Evolutionary conservation across 2,113 vertebrate species (phyloP).

Genomic region (Australoheros scitulus): DNA sequence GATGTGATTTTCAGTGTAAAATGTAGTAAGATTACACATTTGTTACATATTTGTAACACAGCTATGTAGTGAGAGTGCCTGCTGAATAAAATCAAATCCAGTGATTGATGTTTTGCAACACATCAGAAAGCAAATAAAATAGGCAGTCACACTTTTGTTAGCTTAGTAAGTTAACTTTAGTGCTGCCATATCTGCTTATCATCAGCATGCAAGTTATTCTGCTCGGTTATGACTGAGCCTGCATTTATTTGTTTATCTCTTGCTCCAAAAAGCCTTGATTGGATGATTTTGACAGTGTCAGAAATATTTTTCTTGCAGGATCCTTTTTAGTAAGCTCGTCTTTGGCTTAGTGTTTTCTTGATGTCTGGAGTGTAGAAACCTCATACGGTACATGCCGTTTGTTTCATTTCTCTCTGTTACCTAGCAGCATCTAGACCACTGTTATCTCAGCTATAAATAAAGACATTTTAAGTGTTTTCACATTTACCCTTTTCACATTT

Average conservation of each 20-base stretch:
- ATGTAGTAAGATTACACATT: background rate
- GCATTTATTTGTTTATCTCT: background rate
- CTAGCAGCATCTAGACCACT: background rate
- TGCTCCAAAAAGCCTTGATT: background rate
- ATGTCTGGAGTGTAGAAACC: background rate
- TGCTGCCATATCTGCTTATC: background rate
- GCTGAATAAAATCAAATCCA: background rate
- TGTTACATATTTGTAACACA: background rate
- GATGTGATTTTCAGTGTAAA: background rate
- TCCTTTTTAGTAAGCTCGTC: background rate
- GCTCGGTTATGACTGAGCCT: background rate
- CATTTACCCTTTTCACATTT: background rate
- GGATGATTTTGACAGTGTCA: background rate
- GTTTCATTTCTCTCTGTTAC: conserved; percentile 2
- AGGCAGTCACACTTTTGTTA: too few species aligned
- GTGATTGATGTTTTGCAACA: too few species aligned
- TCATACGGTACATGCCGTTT: background rate
- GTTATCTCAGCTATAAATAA: background rate
- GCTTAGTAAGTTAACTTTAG: background rate
- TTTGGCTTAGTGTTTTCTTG: background rate
- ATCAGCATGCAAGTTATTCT: background rate
- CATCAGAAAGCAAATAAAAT: too few species aligned
- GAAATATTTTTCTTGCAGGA: background rate
- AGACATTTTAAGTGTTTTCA: background rate
- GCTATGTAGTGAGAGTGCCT: background rate